Percentiles rank a stretch among this genome's conserved stretches.
These are phyloP conservation scores for Drosophila tropicalis DNA, from an alignment of 1,140 invertebrate genomes.

Conservation along the genomic window DNA sequence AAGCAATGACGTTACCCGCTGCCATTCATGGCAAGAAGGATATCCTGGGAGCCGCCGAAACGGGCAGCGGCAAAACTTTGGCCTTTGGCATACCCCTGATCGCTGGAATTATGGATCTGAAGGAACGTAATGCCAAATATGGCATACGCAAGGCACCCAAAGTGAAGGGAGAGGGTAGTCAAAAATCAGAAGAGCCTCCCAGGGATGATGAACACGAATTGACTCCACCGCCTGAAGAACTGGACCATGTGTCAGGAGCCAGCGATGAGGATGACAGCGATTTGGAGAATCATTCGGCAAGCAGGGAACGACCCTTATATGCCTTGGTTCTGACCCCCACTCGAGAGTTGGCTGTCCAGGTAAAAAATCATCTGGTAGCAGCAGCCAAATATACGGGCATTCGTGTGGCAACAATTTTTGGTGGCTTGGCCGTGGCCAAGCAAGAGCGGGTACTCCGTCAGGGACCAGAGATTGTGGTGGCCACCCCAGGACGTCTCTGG, in stretches of 20 bases:
- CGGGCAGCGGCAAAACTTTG: conserved; percentile 98
- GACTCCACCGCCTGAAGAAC: conserved; percentile 73
- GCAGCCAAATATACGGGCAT: conserved; percentile 90
- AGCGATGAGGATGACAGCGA: conserved; percentile 79
- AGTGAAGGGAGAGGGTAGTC: conserved; percentile 76
- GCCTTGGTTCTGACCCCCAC: conserved; percentile 97
- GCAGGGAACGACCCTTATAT: conserved; percentile 86
- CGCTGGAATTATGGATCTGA: conserved; percentile 90
- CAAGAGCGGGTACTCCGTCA: conserved; percentile 93
- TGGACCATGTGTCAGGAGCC: conserved; percentile 72
- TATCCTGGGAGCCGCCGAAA: conserved; percentile 97
- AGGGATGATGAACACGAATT: conserved; percentile 68
- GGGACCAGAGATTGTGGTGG: conserved; percentile 96
- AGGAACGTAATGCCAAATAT: conserved; percentile 82
- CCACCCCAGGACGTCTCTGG: conserved; percentile 98
- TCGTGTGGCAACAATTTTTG: conserved; percentile 90
- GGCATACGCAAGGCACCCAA: conserved; percentile 78
- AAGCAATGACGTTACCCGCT: conserved; percentile 90
- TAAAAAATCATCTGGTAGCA: conserved; percentile 92
- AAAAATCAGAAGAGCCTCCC: conserved; percentile 15
- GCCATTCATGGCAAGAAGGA: conserved; percentile 93
- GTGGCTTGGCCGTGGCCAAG: conserved; percentile 95
- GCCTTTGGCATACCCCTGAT: conserved; percentile 98
- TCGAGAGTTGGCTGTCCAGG: conserved; percentile 96
- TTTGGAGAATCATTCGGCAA: conserved; percentile 64